A percentile compares a stretch with the other conserved stretches of the same genome.
Evolutionary conservation across 2,797 vertebrate genomes (phyloP).

Genomic region (Sciaenops ocellatus): DNA sequence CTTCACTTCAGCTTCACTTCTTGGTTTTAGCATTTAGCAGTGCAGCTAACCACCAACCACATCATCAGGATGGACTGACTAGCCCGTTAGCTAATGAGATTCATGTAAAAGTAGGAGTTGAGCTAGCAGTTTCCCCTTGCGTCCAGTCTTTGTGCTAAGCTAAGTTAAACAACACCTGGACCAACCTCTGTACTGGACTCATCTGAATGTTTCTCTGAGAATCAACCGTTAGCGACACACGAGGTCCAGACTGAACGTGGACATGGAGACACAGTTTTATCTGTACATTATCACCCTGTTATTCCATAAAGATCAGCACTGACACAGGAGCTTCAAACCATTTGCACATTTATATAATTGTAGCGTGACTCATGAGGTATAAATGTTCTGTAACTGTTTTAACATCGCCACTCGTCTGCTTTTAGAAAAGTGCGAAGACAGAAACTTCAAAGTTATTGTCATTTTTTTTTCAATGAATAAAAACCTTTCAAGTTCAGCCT

Average conservation of each 20-base stretch:
- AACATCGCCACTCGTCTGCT: too few relatives aligned
- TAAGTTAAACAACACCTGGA: neutral
- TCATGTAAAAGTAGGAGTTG: neutral
- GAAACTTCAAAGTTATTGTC: too few relatives aligned
- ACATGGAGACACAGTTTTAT: constrained; percentile 15
- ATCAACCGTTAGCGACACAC: constrained; percentile 7
- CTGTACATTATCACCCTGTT: constrained; percentile 68
- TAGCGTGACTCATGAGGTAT: constrained; percentile 41
- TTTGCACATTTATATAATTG: constrained; percentile 3
- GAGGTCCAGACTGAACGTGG: neutral
- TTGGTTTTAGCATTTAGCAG: constrained; percentile 1
- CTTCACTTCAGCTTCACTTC: neutral
- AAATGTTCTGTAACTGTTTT: constrained; percentile 24
- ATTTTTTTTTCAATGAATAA: too few relatives aligned
- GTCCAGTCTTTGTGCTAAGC: constrained; percentile 25
- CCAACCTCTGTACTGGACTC: neutral
- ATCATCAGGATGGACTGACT: neutral
- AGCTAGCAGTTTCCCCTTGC: constrained; percentile 5
- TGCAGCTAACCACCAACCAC: neutral
- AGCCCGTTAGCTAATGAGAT: constrained; percentile 8
- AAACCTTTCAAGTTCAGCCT: too few relatives aligned
- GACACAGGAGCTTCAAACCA: constrained; percentile 12
- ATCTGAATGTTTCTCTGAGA: constrained; percentile 17
- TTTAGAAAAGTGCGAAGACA: too few relatives aligned
- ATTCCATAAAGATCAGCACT: constrained; percentile 29